phyloP scores from a whole-genome alignment of 2,797 vertebrate genomes.

The Sternotherus odoratus region DNA sequence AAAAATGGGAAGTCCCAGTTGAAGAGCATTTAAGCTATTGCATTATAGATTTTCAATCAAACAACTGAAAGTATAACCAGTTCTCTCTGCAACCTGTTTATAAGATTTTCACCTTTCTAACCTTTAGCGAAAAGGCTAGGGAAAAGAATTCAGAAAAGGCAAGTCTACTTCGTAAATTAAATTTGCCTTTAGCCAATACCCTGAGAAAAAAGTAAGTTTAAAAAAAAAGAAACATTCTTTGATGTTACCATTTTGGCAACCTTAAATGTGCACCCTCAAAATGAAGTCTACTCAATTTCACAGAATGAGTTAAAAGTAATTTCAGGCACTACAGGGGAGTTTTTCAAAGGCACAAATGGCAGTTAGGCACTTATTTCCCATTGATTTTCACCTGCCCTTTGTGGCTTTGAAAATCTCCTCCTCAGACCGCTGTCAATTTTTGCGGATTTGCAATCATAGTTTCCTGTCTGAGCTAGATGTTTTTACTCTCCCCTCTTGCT shows the following conservation, averaged over 20 bases:
- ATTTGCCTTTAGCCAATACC: background rate
- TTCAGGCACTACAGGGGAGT: background rate
- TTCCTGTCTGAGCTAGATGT: background rate
- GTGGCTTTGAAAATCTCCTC: background rate
- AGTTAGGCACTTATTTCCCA: background rate
- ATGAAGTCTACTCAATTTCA: slow-evolving; percentile 2
- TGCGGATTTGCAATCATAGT: rapidly evolving
- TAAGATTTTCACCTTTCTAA: background rate
- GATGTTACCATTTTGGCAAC: rapidly evolving
- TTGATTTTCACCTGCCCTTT: background rate
- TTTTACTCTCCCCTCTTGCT: background rate
- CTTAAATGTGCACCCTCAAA: background rate
- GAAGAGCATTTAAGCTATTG: background rate
- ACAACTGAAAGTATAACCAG: background rate
- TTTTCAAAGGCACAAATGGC: background rate
- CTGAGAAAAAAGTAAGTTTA: background rate
- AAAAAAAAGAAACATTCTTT: background rate
- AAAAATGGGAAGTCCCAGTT: background rate
- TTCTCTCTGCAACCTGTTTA: background rate
- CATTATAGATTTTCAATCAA: background rate
- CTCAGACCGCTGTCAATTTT: background rate
- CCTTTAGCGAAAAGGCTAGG: background rate
- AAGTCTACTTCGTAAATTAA: background rate
- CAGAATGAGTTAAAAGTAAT: background rate
- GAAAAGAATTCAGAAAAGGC: background rate